Conservation (phyloP, 1,140 invertebrate genomes). For the Oscheius sp. region DNA sequence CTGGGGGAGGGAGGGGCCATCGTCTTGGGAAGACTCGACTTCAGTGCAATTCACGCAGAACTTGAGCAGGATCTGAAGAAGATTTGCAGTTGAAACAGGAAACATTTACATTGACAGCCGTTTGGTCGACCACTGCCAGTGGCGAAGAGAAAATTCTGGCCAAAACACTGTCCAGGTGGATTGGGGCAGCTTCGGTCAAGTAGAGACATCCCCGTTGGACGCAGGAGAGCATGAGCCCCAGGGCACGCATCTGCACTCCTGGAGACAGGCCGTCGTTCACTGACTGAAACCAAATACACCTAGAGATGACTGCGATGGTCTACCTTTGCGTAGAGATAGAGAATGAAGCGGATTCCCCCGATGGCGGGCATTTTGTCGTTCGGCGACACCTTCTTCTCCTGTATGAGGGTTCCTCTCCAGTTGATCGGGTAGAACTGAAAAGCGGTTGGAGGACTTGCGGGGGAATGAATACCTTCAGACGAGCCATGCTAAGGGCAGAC, state of each 20-base stretch:
- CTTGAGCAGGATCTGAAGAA: conserved; percentile 9
- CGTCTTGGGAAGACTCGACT: background rate
- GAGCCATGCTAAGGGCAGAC: conserved; percentile 8
- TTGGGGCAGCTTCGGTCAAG: conserved; percentile 5
- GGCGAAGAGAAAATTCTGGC: conserved; percentile 1
- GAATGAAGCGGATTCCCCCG: background rate
- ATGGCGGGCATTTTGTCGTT: background rate
- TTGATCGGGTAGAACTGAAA: conserved; percentile 22
- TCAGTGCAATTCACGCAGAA: too few species aligned
- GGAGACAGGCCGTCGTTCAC: conserved; percentile 5
- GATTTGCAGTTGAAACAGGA: background rate
- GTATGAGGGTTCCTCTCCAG: background rate
- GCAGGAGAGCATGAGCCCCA: conserved; percentile 4
- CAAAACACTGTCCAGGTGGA: conserved; percentile 4
- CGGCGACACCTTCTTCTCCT: background rate
- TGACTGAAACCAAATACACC: conserved; percentile 1
- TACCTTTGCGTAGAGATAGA: conserved; percentile 31
- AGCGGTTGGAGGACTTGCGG: too few species aligned
- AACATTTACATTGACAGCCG: conserved; percentile 13
- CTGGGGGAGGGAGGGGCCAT: too few species aligned
- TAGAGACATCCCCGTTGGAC: background rate
- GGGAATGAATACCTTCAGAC: too few species aligned
- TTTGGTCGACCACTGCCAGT: background rate
- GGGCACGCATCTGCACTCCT: conserved; percentile 4
- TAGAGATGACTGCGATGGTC: background rate